Evolutionary conservation across 2,888 invertebrate species (phyloP).

Genomic region (Leptogaster cylindrica): DNA sequence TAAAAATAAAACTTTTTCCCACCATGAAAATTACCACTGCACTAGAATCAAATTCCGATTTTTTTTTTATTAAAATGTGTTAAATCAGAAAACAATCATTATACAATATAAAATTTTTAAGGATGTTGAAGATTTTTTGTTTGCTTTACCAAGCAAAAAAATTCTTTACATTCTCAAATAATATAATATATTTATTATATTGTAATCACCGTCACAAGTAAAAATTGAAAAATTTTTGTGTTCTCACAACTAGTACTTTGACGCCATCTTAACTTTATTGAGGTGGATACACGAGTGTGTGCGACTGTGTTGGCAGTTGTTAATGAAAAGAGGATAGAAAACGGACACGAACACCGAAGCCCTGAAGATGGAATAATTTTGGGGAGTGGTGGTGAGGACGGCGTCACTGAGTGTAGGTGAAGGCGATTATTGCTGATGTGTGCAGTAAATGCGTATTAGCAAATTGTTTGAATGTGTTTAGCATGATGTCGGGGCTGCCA

Average conservation of each 20-base stretch:
- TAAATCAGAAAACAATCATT: constrained; percentile 3
- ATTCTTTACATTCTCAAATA: constrained; percentile 32
- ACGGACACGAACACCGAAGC: background rate
- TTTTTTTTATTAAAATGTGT: constrained; percentile 15
- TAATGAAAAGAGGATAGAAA: constrained; percentile 39
- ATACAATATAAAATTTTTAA: constrained; percentile 4
- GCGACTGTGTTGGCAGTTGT: constrained; percentile 40
- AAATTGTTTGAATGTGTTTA: no score
- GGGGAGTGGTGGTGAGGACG: background rate
- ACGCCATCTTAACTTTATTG: constrained; percentile 45
- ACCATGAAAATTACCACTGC: constrained; percentile 19
- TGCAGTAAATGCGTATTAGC: background rate
- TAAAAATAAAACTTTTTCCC: background rate
- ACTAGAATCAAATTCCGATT: constrained; percentile 7
- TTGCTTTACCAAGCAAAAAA: constrained; percentile 27
- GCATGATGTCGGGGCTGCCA: no score
- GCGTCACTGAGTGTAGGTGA: constrained; percentile 5
- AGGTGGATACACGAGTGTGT: constrained; percentile 10
- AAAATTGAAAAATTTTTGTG: constrained; percentile 43
- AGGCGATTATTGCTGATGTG: background rate
- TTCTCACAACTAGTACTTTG: constrained; percentile 46
- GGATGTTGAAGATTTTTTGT: constrained; percentile 32
- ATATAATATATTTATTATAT: constrained; percentile 33
- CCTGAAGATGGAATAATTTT: no score
- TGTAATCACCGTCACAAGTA: constrained; percentile 40